Evolutionary conservation across 2,888 invertebrate genomes (phyloP).

Genomic region (Euspilapteryx auroguttella): DNA sequence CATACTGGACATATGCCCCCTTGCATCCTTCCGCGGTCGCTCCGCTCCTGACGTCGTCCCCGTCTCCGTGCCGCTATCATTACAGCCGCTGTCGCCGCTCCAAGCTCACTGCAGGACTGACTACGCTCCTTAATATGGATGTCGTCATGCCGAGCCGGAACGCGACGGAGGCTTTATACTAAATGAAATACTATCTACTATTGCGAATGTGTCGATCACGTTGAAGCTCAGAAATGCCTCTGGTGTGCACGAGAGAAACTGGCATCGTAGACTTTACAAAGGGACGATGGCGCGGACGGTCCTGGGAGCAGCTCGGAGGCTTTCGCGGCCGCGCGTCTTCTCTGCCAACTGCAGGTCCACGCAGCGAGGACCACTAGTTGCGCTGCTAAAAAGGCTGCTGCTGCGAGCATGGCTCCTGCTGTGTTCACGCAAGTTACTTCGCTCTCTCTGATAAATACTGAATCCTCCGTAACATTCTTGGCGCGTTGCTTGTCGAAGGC

Average conservation of each 20-base stretch:
- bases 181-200: constrained; percentile 48
- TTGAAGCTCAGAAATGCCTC: constrained; percentile 50
- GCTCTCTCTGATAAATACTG: constrained; percentile 69
- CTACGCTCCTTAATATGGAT: constrained; percentile 19
- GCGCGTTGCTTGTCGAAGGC: constrained; percentile 76
- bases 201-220: constrained; percentile 47
- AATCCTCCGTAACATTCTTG: constrained; percentile 67
- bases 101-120: constrained; percentile 25
- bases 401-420: constrained; percentile 81
- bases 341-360: constrained; percentile 88
- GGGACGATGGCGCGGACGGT: constrained; percentile 57
- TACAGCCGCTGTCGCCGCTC: constrained; percentile 39
- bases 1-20: constrained; percentile 18
- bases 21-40: constrained; percentile 42
- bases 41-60: constrained; percentile 51
- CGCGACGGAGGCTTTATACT: constrained; percentile 50
- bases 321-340: constrained; percentile 69
- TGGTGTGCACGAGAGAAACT: constrained; percentile 77
- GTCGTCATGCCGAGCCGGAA: constrained; percentile 26
- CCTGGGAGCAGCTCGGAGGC: constrained; percentile 69
- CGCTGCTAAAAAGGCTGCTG: constrained; percentile 81
- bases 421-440: constrained; percentile 71
- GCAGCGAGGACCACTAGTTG: constrained; percentile 86
- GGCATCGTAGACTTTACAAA: constrained; percentile 87
- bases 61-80: constrained; percentile 33